Evolutionary conservation across 2,113 vertebrate genomes (phyloP).

Genomic region (Spheniscus mendiculus): DNA sequence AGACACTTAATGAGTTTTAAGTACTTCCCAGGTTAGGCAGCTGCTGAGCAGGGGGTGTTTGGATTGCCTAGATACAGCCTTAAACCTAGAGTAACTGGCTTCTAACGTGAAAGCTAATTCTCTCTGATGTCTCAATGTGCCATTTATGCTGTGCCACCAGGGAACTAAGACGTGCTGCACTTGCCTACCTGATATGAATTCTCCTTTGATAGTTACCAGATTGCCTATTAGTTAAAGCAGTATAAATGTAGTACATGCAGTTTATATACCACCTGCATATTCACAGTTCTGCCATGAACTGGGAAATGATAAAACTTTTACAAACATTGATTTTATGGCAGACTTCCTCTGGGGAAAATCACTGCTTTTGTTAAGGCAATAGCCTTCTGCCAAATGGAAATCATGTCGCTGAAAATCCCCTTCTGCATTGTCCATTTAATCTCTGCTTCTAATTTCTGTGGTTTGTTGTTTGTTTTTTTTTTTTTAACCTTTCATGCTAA

Average conservation of each 20-base stretch:
- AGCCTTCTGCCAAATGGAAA: constrained; percentile 15
- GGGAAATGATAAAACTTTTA: neutral
- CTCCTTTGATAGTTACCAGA: constrained; percentile 48
- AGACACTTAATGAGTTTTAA: neutral
- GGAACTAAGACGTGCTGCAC: neutral
- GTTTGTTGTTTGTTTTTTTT: rapidly evolving
- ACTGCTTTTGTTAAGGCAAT: neutral
- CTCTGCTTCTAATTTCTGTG: neutral
- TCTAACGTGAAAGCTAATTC: neutral
- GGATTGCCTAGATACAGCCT: constrained; percentile 8
- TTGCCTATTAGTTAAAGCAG: constrained; percentile 55
- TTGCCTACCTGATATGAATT: constrained; percentile 12
- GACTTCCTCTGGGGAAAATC: neutral
- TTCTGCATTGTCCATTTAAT: neutral
- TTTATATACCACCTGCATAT: constrained; percentile 30
- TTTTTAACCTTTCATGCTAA: neutral
- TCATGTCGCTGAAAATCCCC: neutral
- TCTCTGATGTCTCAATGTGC: constrained; percentile 21
- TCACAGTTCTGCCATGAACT: neutral
- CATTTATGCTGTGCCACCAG: neutral
- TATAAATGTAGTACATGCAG: neutral
- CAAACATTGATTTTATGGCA: constrained; percentile 18
- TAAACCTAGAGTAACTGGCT: neutral
- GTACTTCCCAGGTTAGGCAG: constrained; percentile 1
- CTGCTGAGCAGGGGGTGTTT: neutral